phyloP scores from a whole-genome alignment of 53 echinoderm and acorn worm species.

The Pentamera pediparva region DNA sequence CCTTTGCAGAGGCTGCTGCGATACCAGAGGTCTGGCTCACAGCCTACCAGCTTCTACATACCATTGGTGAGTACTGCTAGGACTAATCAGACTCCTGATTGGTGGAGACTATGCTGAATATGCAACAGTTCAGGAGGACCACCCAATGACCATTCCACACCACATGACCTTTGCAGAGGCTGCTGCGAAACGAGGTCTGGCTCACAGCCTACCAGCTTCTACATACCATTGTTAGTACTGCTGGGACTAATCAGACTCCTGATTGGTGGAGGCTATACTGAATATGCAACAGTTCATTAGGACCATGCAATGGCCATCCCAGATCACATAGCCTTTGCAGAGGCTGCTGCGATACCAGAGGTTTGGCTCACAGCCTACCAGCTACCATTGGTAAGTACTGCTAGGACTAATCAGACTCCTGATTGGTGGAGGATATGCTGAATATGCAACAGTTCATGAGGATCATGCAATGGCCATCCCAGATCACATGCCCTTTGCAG shows the following conservation, averaged over 20 bases:
- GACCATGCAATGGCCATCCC: constrained; percentile 89
- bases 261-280: constrained; percentile 76
- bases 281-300: constrained; percentile 73
- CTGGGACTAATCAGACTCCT: neutral
- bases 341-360: constrained; percentile 87
- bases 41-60: constrained; percentile 77
- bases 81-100: neutral
- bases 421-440: constrained; percentile 81
- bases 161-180: constrained; percentile 68
- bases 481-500: constrained; percentile 56
- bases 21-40: constrained; percentile 96
- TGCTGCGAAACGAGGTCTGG: constrained; percentile 92
- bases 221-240: constrained; percentile 54
- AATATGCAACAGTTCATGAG: constrained; percentile 75
- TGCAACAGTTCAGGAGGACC: constrained; percentile 76
- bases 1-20: constrained; percentile 63
- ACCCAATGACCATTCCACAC: constrained; percentile 75
- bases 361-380: constrained; percentile 95
- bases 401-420: neutral
- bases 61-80: constrained; percentile 52
- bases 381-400: constrained; percentile 56
- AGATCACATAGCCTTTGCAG: constrained; percentile 55
- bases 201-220: constrained; percentile 85
- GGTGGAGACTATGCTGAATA: constrained; percentile 91
- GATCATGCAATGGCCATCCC: constrained; percentile 90